These are phyloP conservation scores for Aphelenchoides avenae DNA, from an alignment of 1,140 invertebrate species.

Conservation along the genomic window DNA sequence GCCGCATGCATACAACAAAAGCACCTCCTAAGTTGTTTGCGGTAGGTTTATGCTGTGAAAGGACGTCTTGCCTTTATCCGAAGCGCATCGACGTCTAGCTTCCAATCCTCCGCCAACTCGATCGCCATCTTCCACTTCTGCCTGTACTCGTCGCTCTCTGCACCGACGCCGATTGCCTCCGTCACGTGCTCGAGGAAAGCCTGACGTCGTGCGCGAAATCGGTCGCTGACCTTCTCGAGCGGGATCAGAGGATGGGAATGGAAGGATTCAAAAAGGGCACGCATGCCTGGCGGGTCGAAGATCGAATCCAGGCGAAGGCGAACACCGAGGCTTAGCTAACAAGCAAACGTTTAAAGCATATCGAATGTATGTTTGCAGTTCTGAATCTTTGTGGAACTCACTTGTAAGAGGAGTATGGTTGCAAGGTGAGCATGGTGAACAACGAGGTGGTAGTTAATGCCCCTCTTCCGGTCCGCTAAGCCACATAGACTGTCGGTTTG, in stretches of 20 bases:
- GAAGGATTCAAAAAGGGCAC: constrained; percentile 35
- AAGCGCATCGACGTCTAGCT: constrained; percentile 28
- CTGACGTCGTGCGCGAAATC: constrained; percentile 19
- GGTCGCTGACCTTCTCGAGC: constrained; percentile 31
- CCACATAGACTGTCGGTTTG: constrained; percentile 22
- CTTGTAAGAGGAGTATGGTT: constrained; percentile 22
- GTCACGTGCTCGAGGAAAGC: constrained; percentile 34
- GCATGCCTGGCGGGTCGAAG: constrained; percentile 31
- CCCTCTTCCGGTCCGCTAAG: constrained; percentile 27
- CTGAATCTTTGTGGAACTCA: constrained; percentile 13
- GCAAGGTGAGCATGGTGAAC: constrained; percentile 37
- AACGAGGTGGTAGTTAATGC: constrained; percentile 42
- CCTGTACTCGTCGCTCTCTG: constrained; percentile 18
- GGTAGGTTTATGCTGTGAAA: too few species aligned
- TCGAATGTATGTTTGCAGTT: constrained; percentile 1
- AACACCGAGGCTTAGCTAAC: neutral
- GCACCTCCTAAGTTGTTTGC: constrained; percentile 10
- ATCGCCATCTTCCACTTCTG: constrained; percentile 28
- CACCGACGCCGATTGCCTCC: constrained; percentile 13
- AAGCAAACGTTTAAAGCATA: constrained; percentile 1
- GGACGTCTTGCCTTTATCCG: constrained; percentile 38
- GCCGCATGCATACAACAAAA: constrained; percentile 16
- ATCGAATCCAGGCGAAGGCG: constrained; percentile 8
- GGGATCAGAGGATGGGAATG: constrained; percentile 40
- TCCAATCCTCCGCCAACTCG: constrained; percentile 32